These are phyloP conservation scores for Sandelia bainsii DNA, from an alignment of 2,797 vertebrate species.

Conservation along the genomic window DNA sequence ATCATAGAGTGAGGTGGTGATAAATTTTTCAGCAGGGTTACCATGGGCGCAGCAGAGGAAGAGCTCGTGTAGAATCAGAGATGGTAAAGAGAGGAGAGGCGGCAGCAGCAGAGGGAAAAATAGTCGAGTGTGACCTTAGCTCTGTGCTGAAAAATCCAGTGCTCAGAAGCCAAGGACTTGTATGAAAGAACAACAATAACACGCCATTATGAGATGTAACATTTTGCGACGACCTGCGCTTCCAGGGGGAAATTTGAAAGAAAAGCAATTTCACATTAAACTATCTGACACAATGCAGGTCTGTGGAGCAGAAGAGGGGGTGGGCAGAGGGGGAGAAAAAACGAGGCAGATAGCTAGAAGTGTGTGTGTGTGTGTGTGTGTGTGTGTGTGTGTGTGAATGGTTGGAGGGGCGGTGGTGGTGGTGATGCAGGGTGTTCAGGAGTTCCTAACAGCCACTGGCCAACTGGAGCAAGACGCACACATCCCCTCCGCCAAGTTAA, in stretches of 20 bases:
- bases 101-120: conserved; percentile 31
- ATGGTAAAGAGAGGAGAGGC: conserved; percentile 41
- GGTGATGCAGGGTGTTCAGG: conserved; percentile 37
- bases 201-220: conserved; percentile 74
- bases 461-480: conserved; percentile 71
- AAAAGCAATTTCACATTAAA: conserved; percentile 83
- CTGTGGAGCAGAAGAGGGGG: conserved; percentile 51
- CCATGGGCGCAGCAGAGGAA: conserved; percentile 56
- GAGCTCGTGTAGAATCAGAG: conserved; percentile 57
- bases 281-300: conserved; percentile 79
- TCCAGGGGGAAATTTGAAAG: conserved; percentile 80
- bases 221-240: conserved; percentile 62
- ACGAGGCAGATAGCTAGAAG: conserved; percentile 32
- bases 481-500: conserved; percentile 75
- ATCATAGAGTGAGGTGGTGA: conserved; percentile 68
- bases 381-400: conserved; percentile 43
- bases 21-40: conserved; percentile 74
- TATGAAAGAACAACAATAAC: conserved; percentile 78
- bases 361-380: not conserved
- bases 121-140: conserved; percentile 58
- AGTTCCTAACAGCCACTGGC: conserved; percentile 75
- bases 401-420: conserved; percentile 21
- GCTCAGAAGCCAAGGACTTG: conserved; percentile 68
- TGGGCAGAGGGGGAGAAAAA: not conserved
- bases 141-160: conserved; percentile 35